phyloP scores from a whole-genome alignment of 2,888 invertebrate species.

The Labia minor region DNA sequence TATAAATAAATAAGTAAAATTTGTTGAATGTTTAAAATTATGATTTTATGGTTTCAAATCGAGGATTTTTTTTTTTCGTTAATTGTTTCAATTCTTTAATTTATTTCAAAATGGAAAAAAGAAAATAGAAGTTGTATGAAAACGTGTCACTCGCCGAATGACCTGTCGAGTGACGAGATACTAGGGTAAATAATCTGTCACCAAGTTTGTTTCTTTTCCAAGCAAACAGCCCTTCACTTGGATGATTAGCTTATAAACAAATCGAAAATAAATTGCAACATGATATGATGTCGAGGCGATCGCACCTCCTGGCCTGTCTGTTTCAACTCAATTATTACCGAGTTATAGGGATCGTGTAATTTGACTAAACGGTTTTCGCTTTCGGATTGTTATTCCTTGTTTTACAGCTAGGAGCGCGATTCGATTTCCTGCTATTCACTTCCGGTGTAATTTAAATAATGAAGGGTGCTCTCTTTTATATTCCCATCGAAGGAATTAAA shows the following conservation, averaged over 20 bases:
- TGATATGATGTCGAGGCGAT: neutral
- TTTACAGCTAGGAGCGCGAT: too few species aligned
- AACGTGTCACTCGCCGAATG: slow-evolving; percentile 1
- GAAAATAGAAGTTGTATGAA: too few species aligned
- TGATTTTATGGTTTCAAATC: too few species aligned
- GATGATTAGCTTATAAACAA: neutral
- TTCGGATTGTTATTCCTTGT: too few species aligned
- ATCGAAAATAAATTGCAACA: slow-evolving; percentile 13
- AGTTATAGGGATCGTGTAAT: neutral
- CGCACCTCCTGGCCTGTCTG: neutral
- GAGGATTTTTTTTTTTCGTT: too few species aligned
- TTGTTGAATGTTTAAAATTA: too few species aligned
- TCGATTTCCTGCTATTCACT: neutral
- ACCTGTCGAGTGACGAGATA: neutral
- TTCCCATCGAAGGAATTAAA: neutral
- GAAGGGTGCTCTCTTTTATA: neutral
- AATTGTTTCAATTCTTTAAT: too few species aligned
- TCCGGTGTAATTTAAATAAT: slow-evolving; percentile 5
- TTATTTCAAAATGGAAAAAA: too few species aligned
- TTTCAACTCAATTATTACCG: neutral
- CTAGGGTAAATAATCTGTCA: slow-evolving; percentile 6
- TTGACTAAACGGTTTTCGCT: neutral
- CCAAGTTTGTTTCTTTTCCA: neutral
- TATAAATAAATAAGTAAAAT: too few species aligned
- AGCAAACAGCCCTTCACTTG: neutral